These are phyloP conservation scores for Eledona agricola DNA, from an alignment of 2,888 invertebrate species.

Conservation along the genomic window DNA sequence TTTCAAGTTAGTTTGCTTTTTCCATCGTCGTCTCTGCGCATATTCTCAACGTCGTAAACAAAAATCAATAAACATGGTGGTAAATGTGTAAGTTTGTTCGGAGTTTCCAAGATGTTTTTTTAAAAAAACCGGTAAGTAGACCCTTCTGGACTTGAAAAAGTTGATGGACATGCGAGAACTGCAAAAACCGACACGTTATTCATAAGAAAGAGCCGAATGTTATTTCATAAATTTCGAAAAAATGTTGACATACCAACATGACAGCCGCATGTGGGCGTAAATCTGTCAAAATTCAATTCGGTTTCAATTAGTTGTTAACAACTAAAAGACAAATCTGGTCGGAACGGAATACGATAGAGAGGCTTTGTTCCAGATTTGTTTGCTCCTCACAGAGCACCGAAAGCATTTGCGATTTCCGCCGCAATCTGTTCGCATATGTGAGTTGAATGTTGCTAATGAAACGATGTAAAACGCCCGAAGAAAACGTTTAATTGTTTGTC, in stretches of 20 bases:
- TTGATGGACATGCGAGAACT: not conserved
- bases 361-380: no score
- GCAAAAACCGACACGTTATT: slow-evolving; percentile 13
- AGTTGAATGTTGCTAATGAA: no score
- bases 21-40: slow-evolving; percentile 27
- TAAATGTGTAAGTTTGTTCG: slow-evolving; percentile 53
- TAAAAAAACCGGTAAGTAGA: slow-evolving; percentile 54
- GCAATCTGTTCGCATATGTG: slow-evolving; percentile 22
- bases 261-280: slow-evolving; percentile 60
- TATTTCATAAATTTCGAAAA: slow-evolving; percentile 45
- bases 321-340: slow-evolving; percentile 1
- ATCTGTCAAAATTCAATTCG: slow-evolving; percentile 54
- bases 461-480: no score
- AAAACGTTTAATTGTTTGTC: no score
- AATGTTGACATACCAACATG: slow-evolving; percentile 54
- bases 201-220: slow-evolving; percentile 36
- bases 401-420: slow-evolving; percentile 14
- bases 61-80: slow-evolving; percentile 62
- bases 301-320: slow-evolving; percentile 11
- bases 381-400: no score
- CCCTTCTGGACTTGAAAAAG: not conserved
- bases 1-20: slow-evolving; percentile 3
- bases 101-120: slow-evolving; percentile 52
- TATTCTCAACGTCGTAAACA: slow-evolving; percentile 44
- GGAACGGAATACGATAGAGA: no score